Percentiles rank a stretch among this genome's conserved stretches.
Evolutionary conservation across 2,113 vertebrate species (phyloP).

Genomic region (Spea bombifrons): DNA sequence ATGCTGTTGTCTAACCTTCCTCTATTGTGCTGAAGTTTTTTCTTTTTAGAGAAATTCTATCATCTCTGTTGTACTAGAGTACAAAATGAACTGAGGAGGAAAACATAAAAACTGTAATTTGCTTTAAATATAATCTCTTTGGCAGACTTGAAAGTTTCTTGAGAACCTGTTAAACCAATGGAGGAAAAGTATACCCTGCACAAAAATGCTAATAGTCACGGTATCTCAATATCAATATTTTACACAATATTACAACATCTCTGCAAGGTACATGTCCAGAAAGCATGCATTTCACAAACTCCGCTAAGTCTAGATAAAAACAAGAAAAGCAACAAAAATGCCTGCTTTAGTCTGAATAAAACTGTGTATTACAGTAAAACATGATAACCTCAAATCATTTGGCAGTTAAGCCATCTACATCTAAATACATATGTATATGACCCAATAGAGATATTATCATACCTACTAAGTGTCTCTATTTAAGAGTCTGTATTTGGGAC

Average conservation of each 20-base stretch:
- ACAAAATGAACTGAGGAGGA: conserved; percentile 53
- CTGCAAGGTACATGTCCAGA: not conserved
- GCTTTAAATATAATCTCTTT: conserved; percentile 27
- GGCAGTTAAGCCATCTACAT: too few species aligned
- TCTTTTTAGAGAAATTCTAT: conserved; percentile 55
- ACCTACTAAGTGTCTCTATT: too few species aligned
- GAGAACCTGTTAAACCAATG: conserved; percentile 18
- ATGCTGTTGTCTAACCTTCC: conserved; percentile 50
- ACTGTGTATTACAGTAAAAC: too few species aligned
- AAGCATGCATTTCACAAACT: conserved; percentile 1
- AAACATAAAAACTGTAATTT: conserved; percentile 55
- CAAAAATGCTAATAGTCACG: not conserved
- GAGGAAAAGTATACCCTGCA: not conserved
- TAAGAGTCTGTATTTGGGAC: too few species aligned
- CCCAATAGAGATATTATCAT: too few species aligned
- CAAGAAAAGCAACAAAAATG: too few species aligned
- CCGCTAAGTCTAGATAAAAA: not conserved
- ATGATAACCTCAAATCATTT: too few species aligned
- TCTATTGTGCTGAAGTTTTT: conserved; percentile 52
- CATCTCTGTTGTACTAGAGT: conserved; percentile 57
- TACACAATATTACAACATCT: not conserved
- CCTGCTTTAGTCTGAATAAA: too few species aligned
- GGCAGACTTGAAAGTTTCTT: not conserved
- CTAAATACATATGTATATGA: too few species aligned
- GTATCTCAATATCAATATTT: not conserved